Base-by-base conservation (phyloP, 1,140 invertebrate species). In the Drosophila aff. region DNA sequence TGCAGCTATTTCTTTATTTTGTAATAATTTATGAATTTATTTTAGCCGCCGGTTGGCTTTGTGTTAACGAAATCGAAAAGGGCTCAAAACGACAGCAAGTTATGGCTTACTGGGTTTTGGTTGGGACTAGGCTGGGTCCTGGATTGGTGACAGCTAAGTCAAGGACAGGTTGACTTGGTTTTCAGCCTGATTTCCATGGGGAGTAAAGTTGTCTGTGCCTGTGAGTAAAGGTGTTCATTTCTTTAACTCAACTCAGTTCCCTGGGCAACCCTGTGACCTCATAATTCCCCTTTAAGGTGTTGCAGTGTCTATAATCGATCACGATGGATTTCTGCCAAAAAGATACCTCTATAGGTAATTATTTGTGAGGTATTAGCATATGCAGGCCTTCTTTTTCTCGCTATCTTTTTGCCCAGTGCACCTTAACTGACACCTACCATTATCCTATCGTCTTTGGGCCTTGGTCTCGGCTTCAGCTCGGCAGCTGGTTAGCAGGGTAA, bases 281-380 rank as follows among this genome's bases (percentile, higher is more conserved):
- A 28, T 13, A 31, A 28, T 21, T 28, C 9, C 21, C 69, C 49
- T 67, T 64, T 40, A 55, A 49, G 58, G 57, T 61, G 49, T 47
- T 69, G 41, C 23, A 23, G 31, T 41, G 73, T 44, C 58, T 77
- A 53, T 84, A 84, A 86, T 86, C 83, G 83, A 82, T 87, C 83
- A 87, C 83, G 83, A 86, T 73, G 68, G 76, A 82, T 79, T 76
- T 64, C 79, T 79, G 79, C 64, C 5, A 21, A 46, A 44, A 46
- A 46, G 10, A 23, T 13, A 21, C 4, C 18, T 44, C 41, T 36
- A 10, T n/a, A 10, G 4, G 8, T 49, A 49, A 16, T 49, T 16
- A 28, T 28, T 10, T 1, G 0, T 0, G n/a, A n/a, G 2, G 11
- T 15, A 52, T 33, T 21, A 52, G 11, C 31, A 36, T 21, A 11